These are phyloP conservation scores for Bothrops jararaca DNA, from an alignment of 2,113 vertebrate genomes.

Conservation along the genomic window DNA sequence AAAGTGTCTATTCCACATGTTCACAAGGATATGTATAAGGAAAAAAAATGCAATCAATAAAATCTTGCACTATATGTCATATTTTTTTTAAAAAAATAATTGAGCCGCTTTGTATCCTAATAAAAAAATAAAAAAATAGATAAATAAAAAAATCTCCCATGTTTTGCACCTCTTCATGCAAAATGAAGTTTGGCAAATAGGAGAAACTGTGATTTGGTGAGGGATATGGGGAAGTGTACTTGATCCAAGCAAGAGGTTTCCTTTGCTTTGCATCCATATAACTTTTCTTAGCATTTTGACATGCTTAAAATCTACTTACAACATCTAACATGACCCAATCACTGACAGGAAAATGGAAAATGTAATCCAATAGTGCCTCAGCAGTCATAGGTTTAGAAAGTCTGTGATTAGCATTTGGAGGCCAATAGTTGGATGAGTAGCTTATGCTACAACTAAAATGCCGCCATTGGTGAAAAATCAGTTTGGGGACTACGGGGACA, in stretches of 20 bases:
- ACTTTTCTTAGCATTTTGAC: not conserved
- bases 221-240: not conserved
- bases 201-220: not conserved
- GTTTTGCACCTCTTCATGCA: not conserved
- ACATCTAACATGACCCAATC: not conserved
- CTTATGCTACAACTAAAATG: not conserved
- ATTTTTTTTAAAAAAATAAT: not conserved
- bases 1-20: not conserved
- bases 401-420: not conserved
- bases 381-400: not conserved
- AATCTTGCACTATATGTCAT: not conserved
- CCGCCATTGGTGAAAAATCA: not conserved
- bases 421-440: not conserved
- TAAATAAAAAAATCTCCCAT: not conserved
- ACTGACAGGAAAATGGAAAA: not conserved
- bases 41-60: not conserved
- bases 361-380: not conserved
- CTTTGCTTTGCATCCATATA: not conserved
- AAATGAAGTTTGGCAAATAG: not conserved
- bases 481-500: not conserved
- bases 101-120: not conserved
- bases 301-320: not conserved
- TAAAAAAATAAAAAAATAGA: not conserved
- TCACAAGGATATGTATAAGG: not conserved
- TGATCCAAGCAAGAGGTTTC: not conserved